phyloP scores from a whole-genome alignment of 2,113 vertebrate species.

The Ranitomeya variabilis region DNA sequence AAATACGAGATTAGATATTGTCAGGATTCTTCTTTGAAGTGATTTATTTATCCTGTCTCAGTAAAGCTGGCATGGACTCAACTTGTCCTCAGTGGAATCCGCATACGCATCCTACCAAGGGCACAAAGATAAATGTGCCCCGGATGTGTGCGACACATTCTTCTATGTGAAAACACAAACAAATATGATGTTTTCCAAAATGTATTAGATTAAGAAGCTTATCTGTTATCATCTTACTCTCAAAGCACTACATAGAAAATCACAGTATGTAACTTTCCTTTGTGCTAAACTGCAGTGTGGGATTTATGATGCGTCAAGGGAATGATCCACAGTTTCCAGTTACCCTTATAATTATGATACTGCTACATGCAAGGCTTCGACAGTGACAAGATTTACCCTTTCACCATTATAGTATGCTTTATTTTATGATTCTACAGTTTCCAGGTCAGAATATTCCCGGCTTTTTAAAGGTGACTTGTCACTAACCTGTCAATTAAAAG shows the following conservation, averaged over 20 bases:
- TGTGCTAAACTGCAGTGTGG: neutral
- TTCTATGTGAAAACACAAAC: constrained; percentile 3
- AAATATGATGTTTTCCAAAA: constrained; percentile 5
- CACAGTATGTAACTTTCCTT: neutral
- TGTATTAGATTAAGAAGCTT: neutral
- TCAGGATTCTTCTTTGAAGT: neutral
- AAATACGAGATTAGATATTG: constrained; percentile 8
- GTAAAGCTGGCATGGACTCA: constrained; percentile 2
- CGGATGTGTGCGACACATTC: neutral
- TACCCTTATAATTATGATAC: neutral
- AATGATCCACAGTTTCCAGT: neutral
- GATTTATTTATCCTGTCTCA: constrained; percentile 5
- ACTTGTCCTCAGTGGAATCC: neutral
- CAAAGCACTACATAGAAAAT: neutral
- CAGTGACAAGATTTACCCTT: neutral
- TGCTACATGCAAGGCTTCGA: neutral
- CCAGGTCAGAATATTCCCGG: neutral
- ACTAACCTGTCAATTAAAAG: neutral
- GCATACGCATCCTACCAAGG: neutral
- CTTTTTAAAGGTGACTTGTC: neutral
- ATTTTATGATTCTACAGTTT: neutral
- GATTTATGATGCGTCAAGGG: neutral
- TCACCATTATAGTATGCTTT: neutral
- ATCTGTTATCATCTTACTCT: neutral
- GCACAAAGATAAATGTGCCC: neutral